Percentiles rank a stretch among this genome's conserved stretches.
These are phyloP conservation scores for Protophormia terraenovae DNA, from an alignment of 2,888 invertebrate genomes.

Conservation along the genomic window DNA sequence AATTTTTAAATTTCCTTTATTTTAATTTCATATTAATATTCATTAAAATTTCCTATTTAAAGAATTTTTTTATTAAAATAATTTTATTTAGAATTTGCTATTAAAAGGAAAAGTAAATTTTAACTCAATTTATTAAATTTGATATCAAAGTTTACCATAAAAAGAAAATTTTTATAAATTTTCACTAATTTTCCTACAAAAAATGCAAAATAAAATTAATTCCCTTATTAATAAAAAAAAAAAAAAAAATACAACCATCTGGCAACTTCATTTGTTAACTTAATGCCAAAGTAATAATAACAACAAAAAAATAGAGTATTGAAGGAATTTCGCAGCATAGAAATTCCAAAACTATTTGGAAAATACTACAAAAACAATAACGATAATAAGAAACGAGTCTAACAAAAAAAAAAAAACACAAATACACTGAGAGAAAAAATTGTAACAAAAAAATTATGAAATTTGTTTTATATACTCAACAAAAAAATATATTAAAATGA, in stretches of 20 bases:
- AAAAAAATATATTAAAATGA: background rate
- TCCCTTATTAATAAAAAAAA: too few relatives aligned
- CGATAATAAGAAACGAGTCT: constrained; percentile 52
- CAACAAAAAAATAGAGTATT: constrained; percentile 19
- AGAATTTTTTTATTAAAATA: too few relatives aligned
- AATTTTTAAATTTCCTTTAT: too few relatives aligned
- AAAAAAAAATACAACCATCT: background rate
- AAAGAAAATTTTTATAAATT: too few relatives aligned
- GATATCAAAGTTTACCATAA: too few relatives aligned
- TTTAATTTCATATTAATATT: too few relatives aligned
- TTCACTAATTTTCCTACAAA: too few relatives aligned
- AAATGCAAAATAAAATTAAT: too few relatives aligned
- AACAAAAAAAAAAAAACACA: constrained; percentile 18
- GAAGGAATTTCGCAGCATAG: constrained; percentile 51
- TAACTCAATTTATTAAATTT: too few relatives aligned
- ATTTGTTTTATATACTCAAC: background rate
- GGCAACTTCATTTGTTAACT: background rate
- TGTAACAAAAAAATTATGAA: constrained; percentile 1
- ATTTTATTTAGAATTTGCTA: too few relatives aligned
- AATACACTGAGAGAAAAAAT: background rate
- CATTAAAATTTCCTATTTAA: too few relatives aligned
- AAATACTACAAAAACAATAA: constrained; percentile 42
- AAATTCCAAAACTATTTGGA: constrained; percentile 59
- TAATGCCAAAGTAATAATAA: background rate
- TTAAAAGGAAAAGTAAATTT: too few relatives aligned